Evolutionary conservation across 2,888 invertebrate species (phyloP).

Genomic region (Sepiola atlantica): DNA sequence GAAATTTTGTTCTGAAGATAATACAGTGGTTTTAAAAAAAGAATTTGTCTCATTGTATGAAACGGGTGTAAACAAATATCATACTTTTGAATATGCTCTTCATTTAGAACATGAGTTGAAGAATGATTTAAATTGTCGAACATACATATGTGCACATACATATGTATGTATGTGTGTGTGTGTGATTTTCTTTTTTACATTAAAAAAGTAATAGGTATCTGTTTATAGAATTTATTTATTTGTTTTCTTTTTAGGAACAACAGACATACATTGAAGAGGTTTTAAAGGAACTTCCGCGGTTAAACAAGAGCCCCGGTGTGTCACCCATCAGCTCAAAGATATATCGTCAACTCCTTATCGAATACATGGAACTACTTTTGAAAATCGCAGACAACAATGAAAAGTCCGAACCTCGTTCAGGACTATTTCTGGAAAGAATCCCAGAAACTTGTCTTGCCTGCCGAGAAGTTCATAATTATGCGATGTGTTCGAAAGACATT

Average conservation of each 20-base stretch:
- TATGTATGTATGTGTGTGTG: background rate
- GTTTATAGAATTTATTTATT: background rate
- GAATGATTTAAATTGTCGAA: too few relatives aligned
- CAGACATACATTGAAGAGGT: background rate
- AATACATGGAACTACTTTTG: background rate
- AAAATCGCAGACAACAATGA: background rate
- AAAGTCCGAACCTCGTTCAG: background rate
- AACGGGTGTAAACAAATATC: too few relatives aligned
- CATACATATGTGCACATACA: too few relatives aligned
- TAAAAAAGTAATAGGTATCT: background rate
- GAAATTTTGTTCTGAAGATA: too few relatives aligned
- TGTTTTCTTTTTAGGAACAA: background rate
- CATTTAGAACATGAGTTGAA: too few relatives aligned
- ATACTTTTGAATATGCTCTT: too few relatives aligned
- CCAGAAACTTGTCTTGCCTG: background rate
- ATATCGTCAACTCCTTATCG: background rate
- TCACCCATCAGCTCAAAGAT: background rate
- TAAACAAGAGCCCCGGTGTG: background rate
- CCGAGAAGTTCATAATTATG: background rate
- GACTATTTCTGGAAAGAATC: background rate
- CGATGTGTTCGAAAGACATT: background rate
- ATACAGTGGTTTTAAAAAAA: too few relatives aligned
- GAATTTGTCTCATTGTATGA: too few relatives aligned
- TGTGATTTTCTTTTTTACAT: background rate
- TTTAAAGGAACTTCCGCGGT: background rate